Evolutionary conservation across 2,888 invertebrate species (phyloP).

Genomic region (Lissocephala sabroskyi): DNA sequence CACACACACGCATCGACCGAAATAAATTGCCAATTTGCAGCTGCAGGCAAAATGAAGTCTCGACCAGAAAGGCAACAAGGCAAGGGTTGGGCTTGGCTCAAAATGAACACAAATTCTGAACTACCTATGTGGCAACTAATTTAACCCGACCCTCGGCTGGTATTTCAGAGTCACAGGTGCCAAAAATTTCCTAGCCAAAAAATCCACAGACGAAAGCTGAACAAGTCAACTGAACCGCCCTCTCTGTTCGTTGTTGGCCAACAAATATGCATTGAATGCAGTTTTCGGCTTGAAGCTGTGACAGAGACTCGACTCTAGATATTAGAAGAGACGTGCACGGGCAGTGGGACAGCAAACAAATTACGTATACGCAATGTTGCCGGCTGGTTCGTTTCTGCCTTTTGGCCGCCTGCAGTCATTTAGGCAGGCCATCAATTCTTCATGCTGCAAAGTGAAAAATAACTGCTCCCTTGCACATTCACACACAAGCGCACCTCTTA

Average conservation of each 20-base stretch:
- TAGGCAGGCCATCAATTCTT: constrained; percentile 2
- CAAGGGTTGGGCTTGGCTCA: not conserved
- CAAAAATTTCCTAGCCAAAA: constrained; percentile 9
- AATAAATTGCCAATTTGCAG: constrained; percentile 54
- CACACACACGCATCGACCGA: constrained; percentile 6
- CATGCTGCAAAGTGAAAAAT: constrained; percentile 5
- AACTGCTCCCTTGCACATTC: not conserved
- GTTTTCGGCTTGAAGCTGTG: no score
- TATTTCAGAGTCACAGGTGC: constrained; percentile 19
- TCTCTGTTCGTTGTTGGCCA: constrained; percentile 22
- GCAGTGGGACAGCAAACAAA: constrained; percentile 25
- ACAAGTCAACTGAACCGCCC: not conserved
- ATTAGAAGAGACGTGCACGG: not conserved
- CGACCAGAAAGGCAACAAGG: constrained; percentile 5
- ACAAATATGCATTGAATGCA: constrained; percentile 56
- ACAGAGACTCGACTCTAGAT: no score
- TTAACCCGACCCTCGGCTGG: not conserved
- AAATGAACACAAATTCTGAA: no score
- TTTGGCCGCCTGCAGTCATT: not conserved
- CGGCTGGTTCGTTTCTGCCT: constrained; percentile 8
- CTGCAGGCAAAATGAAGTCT: not conserved
- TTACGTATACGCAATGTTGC: constrained; percentile 52
- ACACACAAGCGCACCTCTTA: no score
- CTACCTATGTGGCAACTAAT: not conserved
- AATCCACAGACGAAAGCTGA: not conserved